These are phyloP conservation scores for Reinhardtius hippoglossoides DNA, from an alignment of 2,113 vertebrate species.

Conservation along the genomic window DNA sequence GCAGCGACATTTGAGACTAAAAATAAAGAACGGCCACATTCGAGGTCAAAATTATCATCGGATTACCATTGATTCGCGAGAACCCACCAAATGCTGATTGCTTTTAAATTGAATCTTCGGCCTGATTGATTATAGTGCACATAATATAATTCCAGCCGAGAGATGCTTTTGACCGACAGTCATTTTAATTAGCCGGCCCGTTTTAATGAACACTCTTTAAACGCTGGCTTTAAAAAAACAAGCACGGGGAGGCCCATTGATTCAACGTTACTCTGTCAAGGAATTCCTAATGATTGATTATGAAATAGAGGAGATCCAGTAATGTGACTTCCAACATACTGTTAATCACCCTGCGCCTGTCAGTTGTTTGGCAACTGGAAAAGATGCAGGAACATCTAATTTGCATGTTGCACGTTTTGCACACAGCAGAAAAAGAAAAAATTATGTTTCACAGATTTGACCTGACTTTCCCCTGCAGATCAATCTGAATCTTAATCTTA, in stretches of 20 bases:
- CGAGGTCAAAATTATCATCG: constrained; percentile 80
- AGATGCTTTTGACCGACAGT: constrained; percentile 68
- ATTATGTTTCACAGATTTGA: too few relatives aligned
- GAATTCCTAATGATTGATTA: constrained; percentile 20
- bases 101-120: constrained; percentile 82
- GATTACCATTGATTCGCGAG: constrained; percentile 81
- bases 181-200: constrained; percentile 75
- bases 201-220: constrained; percentile 67
- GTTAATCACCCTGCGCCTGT: neutral
- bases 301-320: constrained; percentile 23
- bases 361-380: neutral
- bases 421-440: too few relatives aligned
- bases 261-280: constrained; percentile 18
- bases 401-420: neutral
- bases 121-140: constrained; percentile 76
- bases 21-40: constrained; percentile 67
- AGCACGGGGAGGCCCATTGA: constrained; percentile 11
- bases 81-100: constrained; percentile 77
- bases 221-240: constrained; percentile 24
- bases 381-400: neutral
- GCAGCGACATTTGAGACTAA: constrained; percentile 41
- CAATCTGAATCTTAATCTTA: too few relatives aligned
- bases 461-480: too few relatives aligned
- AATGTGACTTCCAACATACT: neutral
- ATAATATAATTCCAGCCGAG: constrained; percentile 70